Conservation (phyloP, 2,888 invertebrate genomes). For the Drosophila greeni region DNA sequence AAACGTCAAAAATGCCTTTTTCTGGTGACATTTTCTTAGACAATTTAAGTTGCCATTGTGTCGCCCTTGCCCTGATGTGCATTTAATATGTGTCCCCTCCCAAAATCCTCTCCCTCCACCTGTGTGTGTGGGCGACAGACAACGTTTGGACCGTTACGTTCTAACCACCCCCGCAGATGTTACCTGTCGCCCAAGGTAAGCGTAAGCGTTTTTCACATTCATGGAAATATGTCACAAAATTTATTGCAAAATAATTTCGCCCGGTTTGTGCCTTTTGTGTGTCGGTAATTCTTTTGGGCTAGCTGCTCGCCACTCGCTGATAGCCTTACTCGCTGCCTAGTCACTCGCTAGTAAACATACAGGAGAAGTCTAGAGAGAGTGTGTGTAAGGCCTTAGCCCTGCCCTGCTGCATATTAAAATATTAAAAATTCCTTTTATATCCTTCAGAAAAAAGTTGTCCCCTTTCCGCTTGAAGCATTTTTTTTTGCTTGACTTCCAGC, state of each 20-base stretch:
- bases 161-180: slow-evolving; percentile 53
- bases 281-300: slow-evolving; percentile 22
- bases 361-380: too few species aligned
- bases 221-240: slow-evolving; percentile 73
- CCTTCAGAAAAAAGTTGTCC: slow-evolving; percentile 12
- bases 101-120: not conserved
- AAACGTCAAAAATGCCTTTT: slow-evolving; percentile 41
- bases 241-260: slow-evolving; percentile 73
- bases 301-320: slow-evolving; percentile 3
- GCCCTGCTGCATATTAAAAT: slow-evolving; percentile 61
- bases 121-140: slow-evolving; percentile 9
- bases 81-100: slow-evolving; percentile 58
- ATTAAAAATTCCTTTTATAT: slow-evolving; percentile 74
- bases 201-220: slow-evolving; percentile 53
- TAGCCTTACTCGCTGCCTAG: not conserved
- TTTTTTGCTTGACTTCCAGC: slow-evolving; percentile 19
- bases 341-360: not conserved
- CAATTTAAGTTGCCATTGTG: slow-evolving; percentile 65
- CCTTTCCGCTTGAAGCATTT: slow-evolving; percentile 24
- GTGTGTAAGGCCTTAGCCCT: slow-evolving; percentile 1
- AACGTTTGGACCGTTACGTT: slow-evolving; percentile 2
- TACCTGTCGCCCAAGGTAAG: slow-evolving; percentile 54
- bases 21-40: slow-evolving; percentile 50
- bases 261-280: slow-evolving; percentile 13
- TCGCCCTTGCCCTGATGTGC: slow-evolving; percentile 61